These are phyloP conservation scores for Indicator maculatus DNA, from an alignment of 2,113 vertebrate genomes.

Conservation along the genomic window DNA sequence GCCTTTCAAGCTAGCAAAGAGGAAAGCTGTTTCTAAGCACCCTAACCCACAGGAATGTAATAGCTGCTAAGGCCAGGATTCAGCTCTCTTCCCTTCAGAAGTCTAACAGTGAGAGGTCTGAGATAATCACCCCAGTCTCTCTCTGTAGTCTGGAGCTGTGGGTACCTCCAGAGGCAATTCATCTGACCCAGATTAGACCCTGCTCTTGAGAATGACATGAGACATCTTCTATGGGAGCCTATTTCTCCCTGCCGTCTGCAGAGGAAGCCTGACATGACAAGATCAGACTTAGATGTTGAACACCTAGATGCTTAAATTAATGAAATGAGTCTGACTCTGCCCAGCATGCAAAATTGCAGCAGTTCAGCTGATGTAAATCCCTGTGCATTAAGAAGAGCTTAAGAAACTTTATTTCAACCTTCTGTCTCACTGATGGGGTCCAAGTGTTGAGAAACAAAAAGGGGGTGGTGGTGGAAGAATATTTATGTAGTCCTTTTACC, in stretches of 20 bases:
- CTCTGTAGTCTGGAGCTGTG: background rate
- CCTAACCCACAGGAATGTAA: constrained; percentile 27
- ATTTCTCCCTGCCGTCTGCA: background rate
- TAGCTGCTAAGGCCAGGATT: constrained; percentile 35
- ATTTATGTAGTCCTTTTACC: background rate
- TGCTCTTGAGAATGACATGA: background rate
- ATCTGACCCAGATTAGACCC: background rate
- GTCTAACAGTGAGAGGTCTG: constrained; percentile 1
- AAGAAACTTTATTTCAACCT: background rate
- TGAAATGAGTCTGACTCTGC: constrained; percentile 3
- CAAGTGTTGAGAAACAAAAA: background rate
- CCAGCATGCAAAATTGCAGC: background rate
- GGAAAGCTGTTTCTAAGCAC: constrained; percentile 11
- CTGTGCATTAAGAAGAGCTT: background rate
- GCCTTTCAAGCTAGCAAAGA: constrained; percentile 34
- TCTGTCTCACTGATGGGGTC: background rate
- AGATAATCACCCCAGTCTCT: constrained; percentile 51
- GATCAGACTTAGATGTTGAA: background rate
- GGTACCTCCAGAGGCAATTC: background rate
- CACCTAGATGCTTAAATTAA: constrained; percentile 2
- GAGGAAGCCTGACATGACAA: background rate
- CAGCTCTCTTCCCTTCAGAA: constrained; percentile 33
- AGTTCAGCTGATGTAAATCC: background rate
- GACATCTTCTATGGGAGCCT: background rate
- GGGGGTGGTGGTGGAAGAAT: accelerated